A percentile compares a stretch with the other conserved stretches of the same genome.
Conservation (phyloP, 1,140 invertebrate species). For the Lordiphosa collinella region DNA sequence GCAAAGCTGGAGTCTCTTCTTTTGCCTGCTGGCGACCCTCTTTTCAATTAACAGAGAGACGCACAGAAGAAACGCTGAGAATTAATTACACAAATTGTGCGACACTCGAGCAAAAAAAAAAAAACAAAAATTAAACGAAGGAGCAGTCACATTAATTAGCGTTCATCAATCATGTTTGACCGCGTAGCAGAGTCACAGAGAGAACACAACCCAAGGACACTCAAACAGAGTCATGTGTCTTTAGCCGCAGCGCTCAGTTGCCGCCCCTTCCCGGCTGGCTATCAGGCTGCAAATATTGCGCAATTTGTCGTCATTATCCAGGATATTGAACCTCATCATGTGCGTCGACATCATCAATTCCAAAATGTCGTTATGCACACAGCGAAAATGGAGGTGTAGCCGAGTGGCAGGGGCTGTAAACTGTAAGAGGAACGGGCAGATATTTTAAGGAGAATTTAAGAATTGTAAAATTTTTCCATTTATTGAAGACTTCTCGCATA, state of each 20-base stretch:
- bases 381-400: neutral
- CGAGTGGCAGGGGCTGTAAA: neutral
- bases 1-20: too few species aligned
- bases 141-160: conserved; percentile 66
- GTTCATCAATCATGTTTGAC: conserved; percentile 77
- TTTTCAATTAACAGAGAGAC: conserved; percentile 51
- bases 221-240: conserved; percentile 9
- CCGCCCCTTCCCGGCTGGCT: too few species aligned
- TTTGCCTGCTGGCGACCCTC: neutral
- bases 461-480: neutral
- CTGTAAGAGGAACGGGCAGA: too few species aligned
- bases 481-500: neutral
- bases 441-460: too few species aligned
- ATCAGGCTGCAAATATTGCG: conserved; percentile 63
- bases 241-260: neutral
- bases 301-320: conserved; percentile 77
- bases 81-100: conserved; percentile 70
- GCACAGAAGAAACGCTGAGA: conserved; percentile 64
- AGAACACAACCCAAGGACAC: conserved; percentile 35
- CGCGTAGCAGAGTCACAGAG: conserved; percentile 29
- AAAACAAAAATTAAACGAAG: neutral
- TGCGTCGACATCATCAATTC: conserved; percentile 70
- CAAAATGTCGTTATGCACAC: conserved; percentile 53
- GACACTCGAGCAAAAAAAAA: conserved; percentile 12
- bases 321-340: conserved; percentile 77